Conservation (phyloP, 2,113 vertebrate genomes). For the Strix uralensis region DNA sequence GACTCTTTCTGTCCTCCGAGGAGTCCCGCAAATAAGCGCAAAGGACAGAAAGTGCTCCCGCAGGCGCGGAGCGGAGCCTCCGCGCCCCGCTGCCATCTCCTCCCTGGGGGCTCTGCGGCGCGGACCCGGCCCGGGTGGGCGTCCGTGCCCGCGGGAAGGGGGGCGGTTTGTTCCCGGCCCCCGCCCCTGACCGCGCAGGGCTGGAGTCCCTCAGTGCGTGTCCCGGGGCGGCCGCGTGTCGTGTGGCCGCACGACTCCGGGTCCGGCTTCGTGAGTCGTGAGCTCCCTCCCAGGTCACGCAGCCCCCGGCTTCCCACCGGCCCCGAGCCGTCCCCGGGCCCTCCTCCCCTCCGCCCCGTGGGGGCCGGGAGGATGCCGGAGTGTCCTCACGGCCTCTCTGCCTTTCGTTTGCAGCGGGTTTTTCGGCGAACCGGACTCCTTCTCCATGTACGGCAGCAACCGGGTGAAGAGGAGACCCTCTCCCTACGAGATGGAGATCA, state of each 20-base stretch:
- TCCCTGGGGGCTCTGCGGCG: background rate
- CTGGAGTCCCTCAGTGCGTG: background rate
- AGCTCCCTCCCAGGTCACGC: background rate
- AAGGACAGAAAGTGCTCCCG: background rate
- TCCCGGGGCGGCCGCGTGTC: background rate
- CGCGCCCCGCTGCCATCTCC: background rate
- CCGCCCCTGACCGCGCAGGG: background rate
- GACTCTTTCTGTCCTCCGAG: too few species aligned
- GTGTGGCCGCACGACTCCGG: background rate
- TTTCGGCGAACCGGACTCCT: conserved; percentile 89
- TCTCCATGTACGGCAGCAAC: conserved; percentile 89
- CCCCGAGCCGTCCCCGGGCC: background rate
- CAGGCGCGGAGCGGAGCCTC: background rate
- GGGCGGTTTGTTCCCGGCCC: background rate
- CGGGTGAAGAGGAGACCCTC: conserved; percentile 86
- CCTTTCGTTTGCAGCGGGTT: conserved; percentile 73
- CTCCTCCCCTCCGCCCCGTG: background rate
- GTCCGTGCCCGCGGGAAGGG: background rate
- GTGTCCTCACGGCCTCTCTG: background rate
- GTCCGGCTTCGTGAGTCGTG: background rate
- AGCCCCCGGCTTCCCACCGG: background rate
- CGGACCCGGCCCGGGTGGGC: rapidly evolving
- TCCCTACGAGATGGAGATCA: conserved; percentile 94
- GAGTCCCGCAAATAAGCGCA: background rate
- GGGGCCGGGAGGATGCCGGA: background rate